Conservation (phyloP, 2,888 invertebrate species). For the Coleophora deauratella region DNA sequence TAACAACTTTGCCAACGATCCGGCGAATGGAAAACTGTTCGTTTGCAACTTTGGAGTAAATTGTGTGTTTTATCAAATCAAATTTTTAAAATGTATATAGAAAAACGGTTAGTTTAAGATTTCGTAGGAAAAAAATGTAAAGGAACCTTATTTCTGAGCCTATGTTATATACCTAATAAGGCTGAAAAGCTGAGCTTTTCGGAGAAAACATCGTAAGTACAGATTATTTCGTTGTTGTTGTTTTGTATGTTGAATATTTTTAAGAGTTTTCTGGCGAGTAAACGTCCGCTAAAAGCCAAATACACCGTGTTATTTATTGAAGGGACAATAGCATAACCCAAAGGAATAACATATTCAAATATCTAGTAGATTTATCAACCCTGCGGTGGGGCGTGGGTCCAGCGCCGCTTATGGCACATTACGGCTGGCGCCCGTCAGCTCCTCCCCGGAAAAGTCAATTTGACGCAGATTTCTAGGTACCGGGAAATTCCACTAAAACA, state of each 20-base stretch:
- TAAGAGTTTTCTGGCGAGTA: no score
- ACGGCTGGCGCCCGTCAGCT: constrained; percentile 66
- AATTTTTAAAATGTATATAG: constrained; percentile 13
- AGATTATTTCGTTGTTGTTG: no score
- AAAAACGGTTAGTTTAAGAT: constrained; percentile 41
- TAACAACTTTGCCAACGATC: constrained; percentile 58
- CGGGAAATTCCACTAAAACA: constrained; percentile 48
- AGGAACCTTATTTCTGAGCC: no score
- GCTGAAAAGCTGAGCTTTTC: no score
- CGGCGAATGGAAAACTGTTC: constrained; percentile 65
- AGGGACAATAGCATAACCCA: constrained; percentile 48
- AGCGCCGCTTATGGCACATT: constrained; percentile 67
- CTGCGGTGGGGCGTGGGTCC: constrained; percentile 36
- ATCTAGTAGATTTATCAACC: constrained; percentile 68
- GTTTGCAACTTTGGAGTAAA: constrained; percentile 64
- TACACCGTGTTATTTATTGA: constrained; percentile 39
- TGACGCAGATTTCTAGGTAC: constrained; percentile 61
- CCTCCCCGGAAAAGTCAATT: constrained; percentile 66
- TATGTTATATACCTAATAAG: no score
- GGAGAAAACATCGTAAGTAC: no score
- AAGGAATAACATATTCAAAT: constrained; percentile 67
- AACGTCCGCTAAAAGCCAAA: no score
- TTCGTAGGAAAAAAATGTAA: constrained; percentile 37
- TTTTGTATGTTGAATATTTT: no score
- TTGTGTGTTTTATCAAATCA: constrained; percentile 53